These are phyloP conservation scores for Burhinus oedicnemus DNA, from an alignment of 2,113 vertebrate genomes.

Conservation along the genomic window DNA sequence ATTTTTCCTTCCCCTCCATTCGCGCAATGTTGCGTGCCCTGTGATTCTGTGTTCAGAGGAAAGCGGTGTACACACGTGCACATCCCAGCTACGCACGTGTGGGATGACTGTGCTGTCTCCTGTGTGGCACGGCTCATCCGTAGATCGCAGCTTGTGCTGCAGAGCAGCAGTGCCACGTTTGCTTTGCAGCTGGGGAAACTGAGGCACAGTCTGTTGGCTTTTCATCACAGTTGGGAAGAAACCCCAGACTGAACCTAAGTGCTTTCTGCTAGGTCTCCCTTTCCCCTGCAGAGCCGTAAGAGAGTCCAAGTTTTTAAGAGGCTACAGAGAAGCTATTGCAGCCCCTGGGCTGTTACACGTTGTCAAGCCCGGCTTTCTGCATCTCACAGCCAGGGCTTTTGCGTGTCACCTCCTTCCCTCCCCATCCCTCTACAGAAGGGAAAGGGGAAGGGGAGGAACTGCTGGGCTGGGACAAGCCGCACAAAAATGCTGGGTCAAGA, in stretches of 20 bases:
- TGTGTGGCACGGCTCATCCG: accelerated
- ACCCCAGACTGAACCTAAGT: neutral
- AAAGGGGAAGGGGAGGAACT: neutral
- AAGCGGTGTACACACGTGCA: accelerated
- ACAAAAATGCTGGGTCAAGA: neutral
- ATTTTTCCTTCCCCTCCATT: neutral
- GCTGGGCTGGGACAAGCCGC: neutral
- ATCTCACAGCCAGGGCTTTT: neutral
- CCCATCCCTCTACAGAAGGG: neutral
- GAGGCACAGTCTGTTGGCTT: neutral
- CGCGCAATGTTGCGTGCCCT: accelerated
- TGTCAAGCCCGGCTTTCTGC: accelerated
- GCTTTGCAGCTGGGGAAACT: neutral
- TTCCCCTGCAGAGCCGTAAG: neutral
- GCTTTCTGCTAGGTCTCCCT: neutral
- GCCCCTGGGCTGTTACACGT: accelerated
- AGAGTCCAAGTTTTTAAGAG: neutral
- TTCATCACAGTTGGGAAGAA: neutral
- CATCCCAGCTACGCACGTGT: accelerated
- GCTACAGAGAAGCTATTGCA: neutral
- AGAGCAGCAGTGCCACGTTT: neutral
- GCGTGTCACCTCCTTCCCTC: neutral
- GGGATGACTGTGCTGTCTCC: neutral
- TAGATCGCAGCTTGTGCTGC: no score
- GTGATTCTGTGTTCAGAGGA: neutral